A percentile compares a stretch with the other conserved stretches of the same genome.
Conservation (phyloP, 2,888 invertebrate genomes). For the Caenorhabditis sp. region DNA sequence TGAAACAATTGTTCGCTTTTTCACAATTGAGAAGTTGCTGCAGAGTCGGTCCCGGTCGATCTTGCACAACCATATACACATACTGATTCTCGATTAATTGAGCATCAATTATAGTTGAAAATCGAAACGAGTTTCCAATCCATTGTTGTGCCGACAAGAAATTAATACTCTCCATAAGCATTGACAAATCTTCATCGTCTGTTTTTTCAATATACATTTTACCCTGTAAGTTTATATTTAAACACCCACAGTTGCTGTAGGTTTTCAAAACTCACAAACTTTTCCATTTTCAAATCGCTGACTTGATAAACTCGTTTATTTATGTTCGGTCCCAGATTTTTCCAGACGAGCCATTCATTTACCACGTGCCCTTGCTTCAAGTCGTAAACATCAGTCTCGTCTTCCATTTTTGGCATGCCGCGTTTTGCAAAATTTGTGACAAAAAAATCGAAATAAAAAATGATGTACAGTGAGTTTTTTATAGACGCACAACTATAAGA, state of each 20-base stretch:
- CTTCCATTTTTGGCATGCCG: constrained; percentile 3
- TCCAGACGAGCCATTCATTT: not conserved
- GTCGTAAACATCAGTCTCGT: not conserved
- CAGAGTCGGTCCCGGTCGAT: constrained; percentile 9
- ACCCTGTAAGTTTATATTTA: constrained; percentile 13
- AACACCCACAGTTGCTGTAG: too few relatives aligned
- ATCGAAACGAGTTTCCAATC: constrained; percentile 21
- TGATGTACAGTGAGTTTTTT: too few relatives aligned
- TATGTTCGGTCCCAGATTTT: not conserved
- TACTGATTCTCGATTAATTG: constrained; percentile 19
- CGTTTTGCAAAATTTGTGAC: not conserved
- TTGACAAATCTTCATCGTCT: constrained; percentile 4
- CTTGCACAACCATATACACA: constrained; percentile 15
- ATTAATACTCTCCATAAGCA: constrained; percentile 5
- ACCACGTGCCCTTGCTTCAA: not conserved
- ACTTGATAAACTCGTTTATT: constrained; percentile 14
- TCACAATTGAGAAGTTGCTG: not conserved
- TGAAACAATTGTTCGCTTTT: not conserved
- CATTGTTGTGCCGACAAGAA: constrained; percentile 10
- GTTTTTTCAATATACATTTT: constrained; percentile 16
- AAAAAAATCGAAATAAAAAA: too few relatives aligned
- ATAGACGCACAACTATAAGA: too few relatives aligned
- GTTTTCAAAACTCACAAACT: constrained; percentile 18
- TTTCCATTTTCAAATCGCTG: constrained; percentile 10
- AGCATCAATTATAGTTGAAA: constrained; percentile 14